Conservation (phyloP, 2,113 vertebrate genomes). For the Amia ocellicauda region DNA sequence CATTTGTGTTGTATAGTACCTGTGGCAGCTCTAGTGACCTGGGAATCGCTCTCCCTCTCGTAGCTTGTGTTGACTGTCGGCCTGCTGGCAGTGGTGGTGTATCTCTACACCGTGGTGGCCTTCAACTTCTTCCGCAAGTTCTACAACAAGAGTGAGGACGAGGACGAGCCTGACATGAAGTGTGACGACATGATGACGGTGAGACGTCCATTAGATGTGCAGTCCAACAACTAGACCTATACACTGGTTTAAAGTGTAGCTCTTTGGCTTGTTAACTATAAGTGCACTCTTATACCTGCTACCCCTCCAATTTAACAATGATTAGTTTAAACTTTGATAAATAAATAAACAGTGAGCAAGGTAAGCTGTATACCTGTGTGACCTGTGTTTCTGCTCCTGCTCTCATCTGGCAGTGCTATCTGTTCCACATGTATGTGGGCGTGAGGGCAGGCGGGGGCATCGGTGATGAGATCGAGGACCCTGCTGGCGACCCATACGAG, state of each 20-base stretch:
- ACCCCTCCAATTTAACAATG: too few species aligned
- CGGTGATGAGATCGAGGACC: slow-evolving; percentile 96
- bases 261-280: too few species aligned
- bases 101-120: slow-evolving; percentile 96
- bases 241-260: too few species aligned
- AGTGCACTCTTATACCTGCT: too few species aligned
- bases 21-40: too few species aligned
- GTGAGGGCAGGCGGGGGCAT: slow-evolving; percentile 95
- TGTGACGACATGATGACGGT: slow-evolving; percentile 99
- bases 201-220: slow-evolving; percentile 31
- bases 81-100: slow-evolving; percentile 91
- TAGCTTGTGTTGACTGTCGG: slow-evolving; percentile 93
- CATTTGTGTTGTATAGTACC: neutral
- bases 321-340: too few species aligned
- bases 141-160: slow-evolving; percentile 96
- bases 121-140: slow-evolving; percentile 99
- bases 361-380: too few species aligned
- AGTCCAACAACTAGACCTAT: neutral
- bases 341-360: too few species aligned
- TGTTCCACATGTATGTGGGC: slow-evolving; percentile 98
- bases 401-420: slow-evolving; percentile 75
- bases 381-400: neutral
- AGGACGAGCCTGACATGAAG: slow-evolving; percentile 96
- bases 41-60: neutral
- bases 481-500: slow-evolving; percentile 94